Conservation (phyloP, 2,797 vertebrate genomes). For the Mormyrus hasselquistii region DNA sequence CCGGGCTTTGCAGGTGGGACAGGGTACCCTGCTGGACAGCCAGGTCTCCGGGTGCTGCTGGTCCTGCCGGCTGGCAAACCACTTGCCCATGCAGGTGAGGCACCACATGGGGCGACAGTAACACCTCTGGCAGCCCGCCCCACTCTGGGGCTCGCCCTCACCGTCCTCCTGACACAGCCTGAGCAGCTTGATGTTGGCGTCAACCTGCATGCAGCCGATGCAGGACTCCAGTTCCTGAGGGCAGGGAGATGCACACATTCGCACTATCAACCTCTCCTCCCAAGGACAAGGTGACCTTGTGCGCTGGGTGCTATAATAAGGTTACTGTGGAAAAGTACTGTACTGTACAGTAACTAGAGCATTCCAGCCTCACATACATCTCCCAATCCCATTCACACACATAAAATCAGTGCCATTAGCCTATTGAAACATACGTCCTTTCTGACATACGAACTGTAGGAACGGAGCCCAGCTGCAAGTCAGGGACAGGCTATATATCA, state of each 20-base stretch:
- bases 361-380: neutral
- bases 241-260: neutral
- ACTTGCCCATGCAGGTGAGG: slow-evolving; percentile 86
- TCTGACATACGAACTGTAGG: neutral
- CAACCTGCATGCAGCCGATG: slow-evolving; percentile 87
- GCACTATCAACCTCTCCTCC: neutral
- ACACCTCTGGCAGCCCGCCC: slow-evolving; percentile 78
- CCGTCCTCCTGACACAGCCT: slow-evolving; percentile 67
- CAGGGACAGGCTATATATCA: neutral
- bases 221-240: slow-evolving; percentile 80
- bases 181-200: slow-evolving; percentile 76
- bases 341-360: neutral
- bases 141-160: slow-evolving; percentile 35
- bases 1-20: slow-evolving; percentile 82
- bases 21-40: slow-evolving; percentile 85
- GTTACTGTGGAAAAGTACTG: neutral
- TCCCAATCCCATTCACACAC: neutral
- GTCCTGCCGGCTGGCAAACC: slow-evolving; percentile 93
- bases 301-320: neutral
- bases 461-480: neutral
- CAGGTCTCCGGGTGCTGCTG: slow-evolving; percentile 87
- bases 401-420: neutral
- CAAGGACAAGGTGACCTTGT: neutral
- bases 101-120: slow-evolving; percentile 97
- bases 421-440: neutral